phyloP scores from a whole-genome alignment of 2,797 vertebrate genomes.

The Catamblyrhynchus diadema region DNA sequence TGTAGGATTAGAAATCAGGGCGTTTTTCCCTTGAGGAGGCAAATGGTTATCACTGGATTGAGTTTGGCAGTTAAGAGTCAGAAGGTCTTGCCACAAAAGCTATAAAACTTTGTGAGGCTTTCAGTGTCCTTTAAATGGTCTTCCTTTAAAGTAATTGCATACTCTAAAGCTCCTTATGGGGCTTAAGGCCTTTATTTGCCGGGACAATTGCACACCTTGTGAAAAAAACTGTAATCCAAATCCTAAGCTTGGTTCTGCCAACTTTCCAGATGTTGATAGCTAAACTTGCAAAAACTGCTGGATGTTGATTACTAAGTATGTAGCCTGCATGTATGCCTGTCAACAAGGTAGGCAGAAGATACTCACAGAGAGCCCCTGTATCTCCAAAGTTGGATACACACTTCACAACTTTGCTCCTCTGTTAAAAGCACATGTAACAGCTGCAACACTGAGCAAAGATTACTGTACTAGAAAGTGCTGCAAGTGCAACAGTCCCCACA shows the following conservation, averaged over 20 bases:
- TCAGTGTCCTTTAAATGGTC: constrained; percentile 3
- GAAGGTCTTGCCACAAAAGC: background rate
- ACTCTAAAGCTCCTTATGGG: constrained; percentile 2
- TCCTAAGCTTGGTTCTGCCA: background rate
- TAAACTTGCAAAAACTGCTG: background rate
- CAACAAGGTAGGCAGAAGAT: background rate
- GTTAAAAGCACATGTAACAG: background rate
- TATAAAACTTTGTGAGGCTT: constrained; percentile 21
- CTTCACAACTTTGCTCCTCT: fast-evolving
- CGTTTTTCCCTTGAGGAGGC: background rate
- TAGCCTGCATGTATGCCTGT: background rate
- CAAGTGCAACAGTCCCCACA: background rate
- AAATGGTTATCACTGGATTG: background rate
- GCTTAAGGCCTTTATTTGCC: constrained; percentile 35
- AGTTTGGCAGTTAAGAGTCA: background rate
- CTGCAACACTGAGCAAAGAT: background rate
- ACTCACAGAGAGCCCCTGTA: background rate
- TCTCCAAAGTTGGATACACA: background rate
- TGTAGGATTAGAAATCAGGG: background rate
- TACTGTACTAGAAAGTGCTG: background rate
- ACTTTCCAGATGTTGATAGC: background rate
- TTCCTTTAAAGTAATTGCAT: constrained; percentile 12
- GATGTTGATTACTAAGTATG: background rate
- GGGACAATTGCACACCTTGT: constrained; percentile 29
- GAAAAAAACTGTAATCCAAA: constrained; percentile 20